A percentile compares a stretch with the other conserved stretches of the same genome.
Conservation (phyloP, 2,888 invertebrate species). For the Chalcosyrphus nemorum region DNA sequence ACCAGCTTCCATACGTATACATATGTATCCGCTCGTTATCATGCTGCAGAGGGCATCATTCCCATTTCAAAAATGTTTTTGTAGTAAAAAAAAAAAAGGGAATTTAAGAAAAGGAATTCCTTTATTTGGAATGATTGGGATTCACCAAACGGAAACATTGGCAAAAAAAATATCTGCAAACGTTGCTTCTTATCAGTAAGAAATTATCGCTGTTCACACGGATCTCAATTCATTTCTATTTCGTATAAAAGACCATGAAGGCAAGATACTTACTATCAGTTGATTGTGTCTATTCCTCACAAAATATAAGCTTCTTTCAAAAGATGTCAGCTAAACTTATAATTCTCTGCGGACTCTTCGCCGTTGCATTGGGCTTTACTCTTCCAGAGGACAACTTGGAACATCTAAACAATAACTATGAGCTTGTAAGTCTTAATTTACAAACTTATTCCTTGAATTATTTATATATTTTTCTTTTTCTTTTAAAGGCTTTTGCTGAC, state of each 20-base stretch:
- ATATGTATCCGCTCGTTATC: no score
- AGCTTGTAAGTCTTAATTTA: not conserved
- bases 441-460: not conserved
- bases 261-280: not conserved
- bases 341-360: slow-evolving; percentile 21
- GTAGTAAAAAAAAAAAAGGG: no score
- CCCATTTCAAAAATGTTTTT: no score
- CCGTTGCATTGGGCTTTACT: slow-evolving; percentile 12
- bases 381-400: slow-evolving; percentile 11
- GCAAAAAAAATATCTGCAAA: no score
- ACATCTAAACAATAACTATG: not conserved
- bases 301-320: not conserved
- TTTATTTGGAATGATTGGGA: not conserved
- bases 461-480: not conserved
- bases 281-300: no score
- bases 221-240: not conserved
- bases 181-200: not conserved
- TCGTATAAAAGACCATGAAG: not conserved
- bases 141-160: not conserved
- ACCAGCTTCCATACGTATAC: no score
- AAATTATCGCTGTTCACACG: not conserved
- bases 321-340: slow-evolving; percentile 25
- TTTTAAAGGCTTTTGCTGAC: not conserved
- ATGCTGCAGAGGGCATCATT: no score
- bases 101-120: not conserved